Conservation (phyloP, 2,113 vertebrate genomes). For the Dipodomys stephensi region DNA sequence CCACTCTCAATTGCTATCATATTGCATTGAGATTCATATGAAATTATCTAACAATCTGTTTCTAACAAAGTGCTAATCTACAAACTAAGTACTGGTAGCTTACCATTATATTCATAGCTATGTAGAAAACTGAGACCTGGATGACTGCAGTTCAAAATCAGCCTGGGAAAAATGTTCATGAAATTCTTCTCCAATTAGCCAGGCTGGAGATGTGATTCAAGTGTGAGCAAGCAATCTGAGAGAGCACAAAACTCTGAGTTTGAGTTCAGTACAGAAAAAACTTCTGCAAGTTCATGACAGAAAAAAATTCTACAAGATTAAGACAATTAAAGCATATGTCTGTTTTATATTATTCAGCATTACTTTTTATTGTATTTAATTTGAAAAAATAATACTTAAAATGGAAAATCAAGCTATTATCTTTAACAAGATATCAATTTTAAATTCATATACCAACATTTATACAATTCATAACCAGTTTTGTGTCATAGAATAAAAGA, state of each 20-base stretch:
- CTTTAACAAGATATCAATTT: not conserved
- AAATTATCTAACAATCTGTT: conserved; percentile 24
- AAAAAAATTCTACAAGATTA: not conserved
- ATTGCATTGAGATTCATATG: not conserved
- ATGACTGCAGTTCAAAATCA: no score
- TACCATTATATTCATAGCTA: no score
- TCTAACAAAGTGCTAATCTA: not conserved
- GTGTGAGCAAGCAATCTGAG: no score
- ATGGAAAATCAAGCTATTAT: not conserved
- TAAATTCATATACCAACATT: not conserved
- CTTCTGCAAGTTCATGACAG: not conserved
- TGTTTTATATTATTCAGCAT: not conserved
- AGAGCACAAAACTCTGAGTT: no score
- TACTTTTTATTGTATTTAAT: not conserved
- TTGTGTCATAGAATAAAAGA: not conserved
- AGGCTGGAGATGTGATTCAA: no score
- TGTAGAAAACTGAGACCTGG: no score
- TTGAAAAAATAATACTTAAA: not conserved
- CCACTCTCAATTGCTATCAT: not conserved
- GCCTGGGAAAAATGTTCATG: no score
- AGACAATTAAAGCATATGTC: not conserved
- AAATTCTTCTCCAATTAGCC: no score
- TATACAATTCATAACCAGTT: not conserved
- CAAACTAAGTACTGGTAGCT: no score
- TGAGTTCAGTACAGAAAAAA: not conserved